Evolutionary conservation across 2,888 invertebrate genomes (phyloP).

Genomic region (Acleris laterana): DNA sequence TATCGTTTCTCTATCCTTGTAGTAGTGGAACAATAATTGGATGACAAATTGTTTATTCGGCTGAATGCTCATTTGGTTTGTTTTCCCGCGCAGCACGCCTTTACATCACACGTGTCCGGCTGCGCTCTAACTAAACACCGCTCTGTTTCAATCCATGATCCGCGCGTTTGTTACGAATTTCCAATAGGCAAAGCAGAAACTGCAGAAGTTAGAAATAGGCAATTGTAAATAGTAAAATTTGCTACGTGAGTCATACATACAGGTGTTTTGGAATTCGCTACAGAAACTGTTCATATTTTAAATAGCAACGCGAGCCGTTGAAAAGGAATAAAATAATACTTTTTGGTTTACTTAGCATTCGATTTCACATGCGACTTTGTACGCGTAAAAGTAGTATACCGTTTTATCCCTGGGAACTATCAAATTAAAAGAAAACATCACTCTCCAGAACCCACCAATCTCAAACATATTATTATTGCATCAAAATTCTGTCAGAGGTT

Average conservation of each 20-base stretch:
- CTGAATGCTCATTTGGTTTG: constrained; percentile 36
- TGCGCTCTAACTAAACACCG: constrained; percentile 16
- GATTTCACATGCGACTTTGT: too few species aligned
- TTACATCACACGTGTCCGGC: constrained; percentile 15
- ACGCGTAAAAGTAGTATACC: too few species aligned
- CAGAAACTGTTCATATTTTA: constrained; percentile 7
- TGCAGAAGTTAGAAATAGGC: constrained; percentile 30
- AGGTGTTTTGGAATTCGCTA: constrained; percentile 24
- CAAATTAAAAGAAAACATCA: too few species aligned
- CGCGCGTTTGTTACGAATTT: constrained; percentile 23
- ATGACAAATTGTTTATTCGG: constrained; percentile 38
- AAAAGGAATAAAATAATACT: too few species aligned
- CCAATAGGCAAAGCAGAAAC: constrained; percentile 28
- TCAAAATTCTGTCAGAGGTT: too few species aligned
- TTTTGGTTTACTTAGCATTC: too few species aligned
- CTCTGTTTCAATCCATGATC: background rate
- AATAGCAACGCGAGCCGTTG: background rate
- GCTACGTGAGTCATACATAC: constrained; percentile 31
- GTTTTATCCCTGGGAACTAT: too few species aligned
- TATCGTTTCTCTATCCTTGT: background rate
- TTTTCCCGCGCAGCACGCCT: constrained; percentile 13
- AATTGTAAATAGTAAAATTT: constrained; percentile 32
- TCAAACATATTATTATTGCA: too few species aligned
- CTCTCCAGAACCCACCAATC: too few species aligned
- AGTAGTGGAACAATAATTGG: constrained; percentile 20